Conservation (phyloP, 2,797 vertebrate species). For the Salarias fasciatus region DNA sequence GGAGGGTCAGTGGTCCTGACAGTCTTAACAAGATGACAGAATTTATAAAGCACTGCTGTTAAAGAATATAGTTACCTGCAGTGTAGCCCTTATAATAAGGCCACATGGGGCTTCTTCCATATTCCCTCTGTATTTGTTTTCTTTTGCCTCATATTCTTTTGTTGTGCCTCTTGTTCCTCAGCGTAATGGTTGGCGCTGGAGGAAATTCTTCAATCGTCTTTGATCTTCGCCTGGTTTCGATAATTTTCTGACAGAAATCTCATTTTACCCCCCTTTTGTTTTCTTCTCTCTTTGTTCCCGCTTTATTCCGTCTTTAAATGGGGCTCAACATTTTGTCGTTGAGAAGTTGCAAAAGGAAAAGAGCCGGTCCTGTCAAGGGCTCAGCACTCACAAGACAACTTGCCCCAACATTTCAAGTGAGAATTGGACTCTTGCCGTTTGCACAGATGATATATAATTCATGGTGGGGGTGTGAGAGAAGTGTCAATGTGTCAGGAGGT, state of each 20-base stretch:
- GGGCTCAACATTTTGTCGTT: conserved; percentile 72
- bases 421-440: conserved; percentile 85
- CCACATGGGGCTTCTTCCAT: conserved; percentile 88
- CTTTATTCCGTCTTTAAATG: conserved; percentile 64
- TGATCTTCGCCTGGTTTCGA: conserved; percentile 76
- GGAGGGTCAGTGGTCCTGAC: conserved; percentile 89
- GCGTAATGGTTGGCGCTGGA: conserved; percentile 76
- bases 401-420: conserved; percentile 85
- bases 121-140: conserved; percentile 84
- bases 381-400: conserved; percentile 76
- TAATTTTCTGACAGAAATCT: conserved; percentile 81
- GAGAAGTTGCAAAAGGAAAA: conserved; percentile 70
- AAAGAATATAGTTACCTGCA: conserved; percentile 88
- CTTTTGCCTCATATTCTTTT: conserved; percentile 84
- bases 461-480: conserved; percentile 82
- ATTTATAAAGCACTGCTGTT: conserved; percentile 88
- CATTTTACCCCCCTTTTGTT: conserved; percentile 68
- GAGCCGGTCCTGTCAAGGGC: conserved; percentile 77
- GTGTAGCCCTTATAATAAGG: conserved; percentile 92
- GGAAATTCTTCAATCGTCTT: conserved; percentile 78
- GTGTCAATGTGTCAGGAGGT: conserved; percentile 87
- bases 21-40: conserved; percentile 89
- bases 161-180: conserved; percentile 79
- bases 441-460: conserved; percentile 86
- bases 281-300: conserved; percentile 60